phyloP scores from a whole-genome alignment of 2,888 invertebrate genomes.

The Troides oblongomaculatus region DNA sequence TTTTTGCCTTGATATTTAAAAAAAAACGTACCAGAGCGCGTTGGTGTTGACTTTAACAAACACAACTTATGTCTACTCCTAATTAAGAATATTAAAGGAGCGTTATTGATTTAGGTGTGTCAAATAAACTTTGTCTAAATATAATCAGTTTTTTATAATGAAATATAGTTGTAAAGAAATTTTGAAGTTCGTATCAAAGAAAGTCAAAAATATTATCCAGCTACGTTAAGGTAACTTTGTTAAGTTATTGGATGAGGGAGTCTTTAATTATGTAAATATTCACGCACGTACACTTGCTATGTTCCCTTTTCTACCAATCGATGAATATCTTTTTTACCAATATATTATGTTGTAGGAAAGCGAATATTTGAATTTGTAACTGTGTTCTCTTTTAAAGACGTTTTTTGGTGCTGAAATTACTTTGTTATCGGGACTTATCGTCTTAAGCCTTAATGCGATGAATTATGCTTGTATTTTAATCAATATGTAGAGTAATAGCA shows the following conservation, averaged over 20 bases:
- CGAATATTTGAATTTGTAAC: neutral
- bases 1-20: too few relatives aligned
- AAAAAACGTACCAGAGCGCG: too few relatives aligned
- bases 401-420: neutral
- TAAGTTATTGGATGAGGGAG: neutral
- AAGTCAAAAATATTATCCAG: neutral
- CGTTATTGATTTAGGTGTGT: too few relatives aligned
- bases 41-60: too few relatives aligned
- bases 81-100: too few relatives aligned
- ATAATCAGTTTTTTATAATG: neutral
- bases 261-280: neutral
- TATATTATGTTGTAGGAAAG: neutral
- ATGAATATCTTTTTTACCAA: neutral
- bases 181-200: neutral
- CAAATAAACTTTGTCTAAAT: too few relatives aligned
- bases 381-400: neutral
- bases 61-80: too few relatives aligned
- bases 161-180: neutral
- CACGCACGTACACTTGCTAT: neutral
- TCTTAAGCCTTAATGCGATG: too few relatives aligned
- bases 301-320: neutral
- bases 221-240: neutral
- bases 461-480: too few relatives aligned
- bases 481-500: too few relatives aligned
- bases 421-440: too few relatives aligned